These are phyloP conservation scores for Chrysolina haemoptera DNA, from an alignment of 2,888 invertebrate genomes.

Conservation along the genomic window DNA sequence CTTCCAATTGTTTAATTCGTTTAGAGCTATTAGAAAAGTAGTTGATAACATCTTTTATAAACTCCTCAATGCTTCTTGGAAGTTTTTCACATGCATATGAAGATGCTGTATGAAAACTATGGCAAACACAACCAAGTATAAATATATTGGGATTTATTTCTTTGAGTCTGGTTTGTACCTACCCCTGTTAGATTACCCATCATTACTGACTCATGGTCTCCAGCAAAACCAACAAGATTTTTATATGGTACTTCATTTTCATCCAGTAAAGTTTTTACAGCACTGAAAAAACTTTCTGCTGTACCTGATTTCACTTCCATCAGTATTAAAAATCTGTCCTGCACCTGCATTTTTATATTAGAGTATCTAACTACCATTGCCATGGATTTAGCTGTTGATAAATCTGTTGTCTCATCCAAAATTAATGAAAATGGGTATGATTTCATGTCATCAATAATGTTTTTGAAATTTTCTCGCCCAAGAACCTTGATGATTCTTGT, in stretches of 20 bases:
- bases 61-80: constrained; percentile 6
- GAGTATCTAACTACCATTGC: constrained; percentile 20
- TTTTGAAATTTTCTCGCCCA: not conserved
- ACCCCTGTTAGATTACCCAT: constrained; percentile 11
- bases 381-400: constrained; percentile 14
- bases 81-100: constrained; percentile 21
- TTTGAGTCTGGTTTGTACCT: constrained; percentile 15
- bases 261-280: not conserved
- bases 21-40: constrained; percentile 1
- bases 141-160: constrained; percentile 7
- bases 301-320: constrained; percentile 1
- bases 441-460: constrained; percentile 11
- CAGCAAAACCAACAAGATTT: constrained; percentile 20
- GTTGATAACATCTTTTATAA: constrained; percentile 1
- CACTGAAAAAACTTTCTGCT: constrained; percentile 9
- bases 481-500: constrained; percentile 11
- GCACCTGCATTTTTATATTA: not conserved
- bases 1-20: not conserved
- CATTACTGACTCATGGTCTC: constrained; percentile 16
- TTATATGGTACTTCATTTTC: constrained; percentile 21
- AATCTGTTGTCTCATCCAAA: constrained; percentile 15
- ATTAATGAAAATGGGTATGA: constrained; percentile 21
- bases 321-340: constrained; percentile 25
- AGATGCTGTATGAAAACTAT: constrained; percentile 4
- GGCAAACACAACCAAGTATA: not conserved